Conservation (phyloP, 2,113 vertebrate genomes). For the Chauna torquata region DNA sequence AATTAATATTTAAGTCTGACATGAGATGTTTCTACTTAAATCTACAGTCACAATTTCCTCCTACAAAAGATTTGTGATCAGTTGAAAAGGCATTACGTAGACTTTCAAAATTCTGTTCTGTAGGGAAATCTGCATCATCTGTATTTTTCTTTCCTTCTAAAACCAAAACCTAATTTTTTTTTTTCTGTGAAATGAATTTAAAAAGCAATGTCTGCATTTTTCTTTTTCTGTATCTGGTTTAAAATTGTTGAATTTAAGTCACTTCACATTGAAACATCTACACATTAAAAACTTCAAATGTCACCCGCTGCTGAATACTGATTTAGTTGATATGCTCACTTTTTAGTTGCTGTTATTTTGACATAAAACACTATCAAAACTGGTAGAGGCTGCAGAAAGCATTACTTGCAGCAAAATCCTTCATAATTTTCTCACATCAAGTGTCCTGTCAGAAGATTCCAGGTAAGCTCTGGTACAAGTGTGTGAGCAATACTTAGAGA, state of each 20-base stretch:
- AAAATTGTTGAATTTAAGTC: not conserved
- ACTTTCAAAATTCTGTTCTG: not conserved
- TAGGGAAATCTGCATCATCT: not conserved
- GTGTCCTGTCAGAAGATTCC: not conserved
- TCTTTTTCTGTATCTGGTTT: not conserved
- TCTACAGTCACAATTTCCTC: not conserved
- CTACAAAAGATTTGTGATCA: not conserved
- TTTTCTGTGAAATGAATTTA: not conserved
- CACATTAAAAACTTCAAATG: not conserved
- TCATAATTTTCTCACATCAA: not conserved
- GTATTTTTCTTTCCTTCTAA: not conserved
- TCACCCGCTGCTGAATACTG: accelerated
- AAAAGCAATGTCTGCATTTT: not conserved
- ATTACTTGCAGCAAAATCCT: not conserved
- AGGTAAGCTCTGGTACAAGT: not conserved
- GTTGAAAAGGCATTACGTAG: not conserved
- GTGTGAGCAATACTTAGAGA: not conserved
- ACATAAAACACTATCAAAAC: not conserved
- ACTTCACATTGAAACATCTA: not conserved
- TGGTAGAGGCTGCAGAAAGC: not conserved
- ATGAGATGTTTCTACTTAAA: not conserved
- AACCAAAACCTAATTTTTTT: not conserved
- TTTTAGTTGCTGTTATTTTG: not conserved
- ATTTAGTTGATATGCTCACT: not conserved
- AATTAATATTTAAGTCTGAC: not conserved